These are phyloP conservation scores for Dryadula phaetusa DNA, from an alignment of 2,888 invertebrate genomes.

Conservation along the genomic window DNA sequence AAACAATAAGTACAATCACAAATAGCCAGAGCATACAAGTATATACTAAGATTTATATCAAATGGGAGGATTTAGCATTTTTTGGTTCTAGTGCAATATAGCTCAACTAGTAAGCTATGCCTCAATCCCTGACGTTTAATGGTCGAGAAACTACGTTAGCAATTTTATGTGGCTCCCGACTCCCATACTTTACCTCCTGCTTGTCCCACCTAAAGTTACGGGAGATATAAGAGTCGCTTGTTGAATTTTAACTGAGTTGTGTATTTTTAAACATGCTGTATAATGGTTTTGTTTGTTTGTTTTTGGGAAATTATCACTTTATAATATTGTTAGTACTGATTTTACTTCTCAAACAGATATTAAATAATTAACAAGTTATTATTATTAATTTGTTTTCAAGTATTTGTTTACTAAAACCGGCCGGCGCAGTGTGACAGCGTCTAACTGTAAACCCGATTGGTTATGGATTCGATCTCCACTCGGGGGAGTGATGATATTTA, in stretches of 20 bases:
- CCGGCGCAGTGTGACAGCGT: no score
- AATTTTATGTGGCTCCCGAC: slow-evolving; percentile 44
- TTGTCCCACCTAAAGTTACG: slow-evolving; percentile 40
- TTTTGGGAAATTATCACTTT: not conserved
- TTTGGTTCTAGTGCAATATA: slow-evolving; percentile 17
- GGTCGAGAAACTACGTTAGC: slow-evolving; percentile 47
- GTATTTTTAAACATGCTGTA: slow-evolving; percentile 17
- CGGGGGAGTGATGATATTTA: no score
- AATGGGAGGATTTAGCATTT: slow-evolving; percentile 8
- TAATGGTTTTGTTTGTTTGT: not conserved
- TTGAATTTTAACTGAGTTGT: slow-evolving; percentile 19
- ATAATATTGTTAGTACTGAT: no score
- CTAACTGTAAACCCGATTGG: no score
- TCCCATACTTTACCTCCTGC: slow-evolving; percentile 34
- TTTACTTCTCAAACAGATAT: no score
- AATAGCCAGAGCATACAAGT: slow-evolving; percentile 11
- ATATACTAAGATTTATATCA: not conserved
- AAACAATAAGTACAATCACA: no score
- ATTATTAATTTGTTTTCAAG: no score
- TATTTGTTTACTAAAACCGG: no score
- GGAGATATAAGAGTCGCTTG: slow-evolving; percentile 38
- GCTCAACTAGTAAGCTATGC: slow-evolving; percentile 41
- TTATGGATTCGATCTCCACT: no score
- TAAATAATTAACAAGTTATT: no score
- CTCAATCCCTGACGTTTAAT: slow-evolving; percentile 47